Percentiles rank a stretch among this genome's conserved stretches.
Conservation (phyloP, 2,113 vertebrate genomes). For the Sclerurus mexicanus region DNA sequence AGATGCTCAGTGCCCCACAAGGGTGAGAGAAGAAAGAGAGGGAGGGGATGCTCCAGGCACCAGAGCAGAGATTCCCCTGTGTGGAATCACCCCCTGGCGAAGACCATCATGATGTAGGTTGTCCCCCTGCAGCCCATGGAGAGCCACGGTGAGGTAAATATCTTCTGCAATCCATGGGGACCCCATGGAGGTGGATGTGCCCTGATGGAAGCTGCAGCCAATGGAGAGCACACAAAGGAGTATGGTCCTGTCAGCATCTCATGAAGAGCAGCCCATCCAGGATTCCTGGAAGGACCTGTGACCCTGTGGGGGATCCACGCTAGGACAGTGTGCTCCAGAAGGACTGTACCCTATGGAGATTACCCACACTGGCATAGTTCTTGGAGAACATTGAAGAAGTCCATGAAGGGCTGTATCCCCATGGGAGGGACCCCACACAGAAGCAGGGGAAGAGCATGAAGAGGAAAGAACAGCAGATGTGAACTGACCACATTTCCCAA, state of each 20-base stretch:
- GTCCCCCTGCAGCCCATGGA: background rate
- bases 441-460: background rate
- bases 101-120: background rate
- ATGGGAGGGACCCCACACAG: background rate
- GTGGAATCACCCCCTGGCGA: background rate
- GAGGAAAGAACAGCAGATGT: background rate
- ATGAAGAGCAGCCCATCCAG: background rate
- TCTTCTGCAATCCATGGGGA: background rate
- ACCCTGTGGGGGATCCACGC: accelerated
- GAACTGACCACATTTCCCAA: background rate
- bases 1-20: too few species aligned
- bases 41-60: background rate
- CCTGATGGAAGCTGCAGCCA: background rate
- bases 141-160: background rate
- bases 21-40: background rate
- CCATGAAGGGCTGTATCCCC: background rate
- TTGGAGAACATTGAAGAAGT: background rate
- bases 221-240: background rate
- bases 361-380: background rate
- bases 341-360: too few species aligned
- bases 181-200: background rate
- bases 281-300: background rate
- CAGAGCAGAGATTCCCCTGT: background rate
- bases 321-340: background rate
- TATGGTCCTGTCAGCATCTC: background rate